Evolutionary conservation across 2,888 invertebrate genomes (phyloP).

Genomic region (Agonopterix subpropinquella): DNA sequence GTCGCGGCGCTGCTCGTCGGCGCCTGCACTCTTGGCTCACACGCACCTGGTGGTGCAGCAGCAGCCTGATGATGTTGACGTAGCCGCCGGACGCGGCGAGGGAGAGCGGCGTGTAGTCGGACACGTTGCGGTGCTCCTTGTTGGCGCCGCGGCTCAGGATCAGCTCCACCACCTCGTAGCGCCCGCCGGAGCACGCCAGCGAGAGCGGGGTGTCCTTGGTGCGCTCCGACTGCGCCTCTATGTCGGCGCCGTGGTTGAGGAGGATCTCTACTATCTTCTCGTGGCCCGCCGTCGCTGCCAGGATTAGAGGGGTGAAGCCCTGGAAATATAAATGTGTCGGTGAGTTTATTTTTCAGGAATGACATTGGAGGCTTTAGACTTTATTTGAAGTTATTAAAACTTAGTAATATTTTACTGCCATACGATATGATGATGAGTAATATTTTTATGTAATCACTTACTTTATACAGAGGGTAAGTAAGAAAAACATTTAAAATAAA

Average conservation of each 20-base stretch:
- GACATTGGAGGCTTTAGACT: no score
- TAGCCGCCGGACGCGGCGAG: conserved; percentile 99
- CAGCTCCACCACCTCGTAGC: conserved; percentile 95
- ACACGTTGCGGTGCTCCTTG: conserved; percentile 98
- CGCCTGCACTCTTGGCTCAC: conserved; percentile 92
- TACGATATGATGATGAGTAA: no score
- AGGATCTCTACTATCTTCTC: conserved; percentile 91
- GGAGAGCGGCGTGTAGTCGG: conserved; percentile 99
- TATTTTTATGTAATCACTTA: no score
- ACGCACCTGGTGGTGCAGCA: conserved; percentile 87
- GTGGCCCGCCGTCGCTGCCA: conserved; percentile 96
- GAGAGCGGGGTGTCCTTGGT: conserved; percentile 99
- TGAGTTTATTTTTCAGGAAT: not conserved
- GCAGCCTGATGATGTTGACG: conserved; percentile 96
- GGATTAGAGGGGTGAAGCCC: conserved; percentile 97
- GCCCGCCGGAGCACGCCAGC: conserved; percentile 96
- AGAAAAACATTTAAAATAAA: no score
- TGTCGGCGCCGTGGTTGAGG: conserved; percentile 95
- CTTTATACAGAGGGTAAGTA: no score
- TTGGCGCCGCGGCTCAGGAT: conserved; percentile 93
- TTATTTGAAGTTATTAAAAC: no score
- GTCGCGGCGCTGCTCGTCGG: conserved; percentile 98
- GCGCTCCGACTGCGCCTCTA: conserved; percentile 98
- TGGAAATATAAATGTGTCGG: conserved; percentile 11
- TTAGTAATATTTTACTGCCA: no score